Evolutionary conservation across 1,140 invertebrate genomes (phyloP).

Genomic region (Drosophila pandora): DNA sequence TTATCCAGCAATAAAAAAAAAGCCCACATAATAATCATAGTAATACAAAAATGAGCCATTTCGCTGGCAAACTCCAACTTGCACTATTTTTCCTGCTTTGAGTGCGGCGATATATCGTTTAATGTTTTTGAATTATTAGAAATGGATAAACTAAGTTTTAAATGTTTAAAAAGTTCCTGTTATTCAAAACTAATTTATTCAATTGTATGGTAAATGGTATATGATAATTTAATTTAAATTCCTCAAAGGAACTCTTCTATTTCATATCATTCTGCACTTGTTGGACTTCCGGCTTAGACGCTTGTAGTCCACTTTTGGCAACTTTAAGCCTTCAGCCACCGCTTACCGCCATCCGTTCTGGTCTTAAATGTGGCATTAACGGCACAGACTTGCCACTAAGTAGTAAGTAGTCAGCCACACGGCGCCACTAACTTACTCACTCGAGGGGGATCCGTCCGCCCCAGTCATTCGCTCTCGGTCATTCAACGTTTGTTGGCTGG

Average conservation of each 20-base stretch:
- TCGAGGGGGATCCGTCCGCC: slow-evolving; percentile 3
- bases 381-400: slow-evolving; percentile 34
- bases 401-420: slow-evolving; percentile 47
- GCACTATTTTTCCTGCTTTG: not conserved
- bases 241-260: not conserved
- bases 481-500: slow-evolving; percentile 79
- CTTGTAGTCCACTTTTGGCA: not conserved
- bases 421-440: slow-evolving; percentile 42
- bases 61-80: not conserved
- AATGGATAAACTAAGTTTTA: too few relatives aligned
- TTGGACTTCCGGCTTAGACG: not conserved
- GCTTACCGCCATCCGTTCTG: not conserved
- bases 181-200: too few relatives aligned
- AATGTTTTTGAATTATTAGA: too few relatives aligned
- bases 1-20: slow-evolving; percentile 25
- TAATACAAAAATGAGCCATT: slow-evolving; percentile 5
- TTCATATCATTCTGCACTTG: not conserved
- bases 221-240: too few relatives aligned
- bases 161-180: too few relatives aligned
- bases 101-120: too few relatives aligned
- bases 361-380: slow-evolving; percentile 51
- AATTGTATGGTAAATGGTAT: too few relatives aligned
- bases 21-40: slow-evolving; percentile 39
- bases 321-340: slow-evolving; percentile 27
- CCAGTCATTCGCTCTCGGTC: slow-evolving; percentile 42